These are phyloP conservation scores for Hoplodrina ambigua DNA, from an alignment of 2,888 invertebrate genomes.

Conservation along the genomic window DNA sequence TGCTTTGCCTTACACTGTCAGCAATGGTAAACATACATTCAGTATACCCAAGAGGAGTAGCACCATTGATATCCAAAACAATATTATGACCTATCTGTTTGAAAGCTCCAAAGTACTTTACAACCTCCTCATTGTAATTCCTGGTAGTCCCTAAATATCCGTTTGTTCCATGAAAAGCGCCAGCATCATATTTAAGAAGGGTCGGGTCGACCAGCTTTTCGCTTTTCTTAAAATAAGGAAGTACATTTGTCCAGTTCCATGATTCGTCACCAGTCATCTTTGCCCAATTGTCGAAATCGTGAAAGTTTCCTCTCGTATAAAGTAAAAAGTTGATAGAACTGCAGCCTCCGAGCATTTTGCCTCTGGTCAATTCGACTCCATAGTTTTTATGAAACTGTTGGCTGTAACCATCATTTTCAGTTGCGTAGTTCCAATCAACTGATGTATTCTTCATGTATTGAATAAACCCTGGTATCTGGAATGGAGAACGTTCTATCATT, in stretches of 20 bases:
- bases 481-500: background rate
- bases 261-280: constrained; percentile 78
- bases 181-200: constrained; percentile 49
- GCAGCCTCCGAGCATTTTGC: constrained; percentile 90
- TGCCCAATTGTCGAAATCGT: constrained; percentile 86
- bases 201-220: constrained; percentile 74
- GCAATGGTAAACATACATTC: constrained; percentile 82
- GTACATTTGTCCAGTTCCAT: constrained; percentile 88
- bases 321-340: constrained; percentile 88
- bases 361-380: constrained; percentile 77
- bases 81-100: constrained; percentile 79
- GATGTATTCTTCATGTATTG: constrained; percentile 41
- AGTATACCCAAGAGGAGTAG: constrained; percentile 81
- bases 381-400: constrained; percentile 47
- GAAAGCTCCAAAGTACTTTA: constrained; percentile 73
- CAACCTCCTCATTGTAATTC: constrained; percentile 47
- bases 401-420: constrained; percentile 67
- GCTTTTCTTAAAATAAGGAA: constrained; percentile 85
- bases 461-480: constrained; percentile 35
- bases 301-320: constrained; percentile 82
- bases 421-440: constrained; percentile 72
- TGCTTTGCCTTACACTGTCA: constrained; percentile 82
- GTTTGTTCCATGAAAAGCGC: constrained; percentile 73
- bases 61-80: constrained; percentile 76
- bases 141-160: constrained; percentile 81